Percentiles rank a stretch among this genome's conserved stretches.
phyloP scores from a whole-genome alignment of 1,140 invertebrate genomes.

The Trinorchestia longiramus region DNA sequence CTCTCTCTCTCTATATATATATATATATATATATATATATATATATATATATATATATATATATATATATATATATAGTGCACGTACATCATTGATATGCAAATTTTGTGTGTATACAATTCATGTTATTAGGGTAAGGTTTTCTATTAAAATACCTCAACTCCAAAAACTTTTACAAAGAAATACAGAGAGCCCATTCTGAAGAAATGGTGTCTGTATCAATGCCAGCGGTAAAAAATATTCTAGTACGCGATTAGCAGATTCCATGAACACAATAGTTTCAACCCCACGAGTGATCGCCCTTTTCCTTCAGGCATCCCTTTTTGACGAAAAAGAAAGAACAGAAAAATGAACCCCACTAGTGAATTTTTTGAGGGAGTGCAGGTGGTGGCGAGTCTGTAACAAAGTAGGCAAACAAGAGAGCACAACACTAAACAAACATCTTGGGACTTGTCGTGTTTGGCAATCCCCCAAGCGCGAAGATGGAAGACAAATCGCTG shows the following conservation, averaged over 20 bases:
- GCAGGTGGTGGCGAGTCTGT: slow-evolving; percentile 48
- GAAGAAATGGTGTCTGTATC: background rate
- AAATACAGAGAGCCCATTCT: background rate
- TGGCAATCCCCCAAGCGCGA: slow-evolving; percentile 45
- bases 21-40: too few species aligned
- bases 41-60: too few species aligned
- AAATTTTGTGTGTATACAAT: background rate
- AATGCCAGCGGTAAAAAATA: background rate
- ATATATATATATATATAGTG: too few species aligned
- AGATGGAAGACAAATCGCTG: slow-evolving; percentile 53
- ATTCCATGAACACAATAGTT: background rate
- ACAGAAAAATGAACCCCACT: background rate
- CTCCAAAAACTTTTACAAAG: background rate
- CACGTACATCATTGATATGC: too few species aligned
- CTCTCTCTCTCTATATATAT: too few species aligned
- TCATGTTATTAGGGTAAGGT: background rate
- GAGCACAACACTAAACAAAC: slow-evolving; percentile 47
- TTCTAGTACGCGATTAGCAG: background rate
- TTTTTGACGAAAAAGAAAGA: background rate
- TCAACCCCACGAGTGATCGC: background rate
- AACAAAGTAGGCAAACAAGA: slow-evolving; percentile 47
- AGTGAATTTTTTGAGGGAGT: slow-evolving; percentile 16
- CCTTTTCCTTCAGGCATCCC: background rate
- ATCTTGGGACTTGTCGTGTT: slow-evolving; percentile 49
- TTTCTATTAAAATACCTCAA: background rate